phyloP scores from a whole-genome alignment of 2,888 invertebrate genomes.

The Aricia artaxerxes region DNA sequence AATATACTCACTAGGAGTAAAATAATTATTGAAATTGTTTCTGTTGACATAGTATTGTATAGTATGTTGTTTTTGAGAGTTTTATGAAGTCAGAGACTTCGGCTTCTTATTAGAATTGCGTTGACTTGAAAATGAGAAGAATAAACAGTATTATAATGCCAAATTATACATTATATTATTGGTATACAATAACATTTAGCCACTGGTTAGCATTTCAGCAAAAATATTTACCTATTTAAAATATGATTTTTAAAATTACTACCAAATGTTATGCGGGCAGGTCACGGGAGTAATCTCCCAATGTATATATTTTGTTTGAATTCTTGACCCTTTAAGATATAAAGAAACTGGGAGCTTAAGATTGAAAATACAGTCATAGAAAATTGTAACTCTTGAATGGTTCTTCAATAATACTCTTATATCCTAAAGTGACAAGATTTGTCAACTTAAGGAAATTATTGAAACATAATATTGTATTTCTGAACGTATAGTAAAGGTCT shows the following conservation, averaged over 20 bases:
- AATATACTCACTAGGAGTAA: neutral
- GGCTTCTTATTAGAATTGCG: neutral
- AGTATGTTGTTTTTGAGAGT: constrained; percentile 15
- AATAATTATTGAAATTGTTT: neutral
- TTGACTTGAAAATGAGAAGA: neutral
- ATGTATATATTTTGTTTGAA: neutral
- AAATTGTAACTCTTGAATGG: neutral
- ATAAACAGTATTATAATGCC: neutral
- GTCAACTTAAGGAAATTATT: neutral
- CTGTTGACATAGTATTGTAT: neutral
- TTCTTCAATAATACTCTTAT: neutral
- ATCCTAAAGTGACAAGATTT: neutral
- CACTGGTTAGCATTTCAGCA: neutral
- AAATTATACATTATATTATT: neutral
- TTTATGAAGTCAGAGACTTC: constrained; percentile 17
- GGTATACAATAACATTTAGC: neutral
- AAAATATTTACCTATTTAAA: neutral
- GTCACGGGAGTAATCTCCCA: neutral
- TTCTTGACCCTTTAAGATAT: neutral
- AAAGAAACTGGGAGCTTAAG: neutral
- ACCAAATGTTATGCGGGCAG: neutral
- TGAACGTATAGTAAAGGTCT: neutral
- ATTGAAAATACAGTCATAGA: neutral
- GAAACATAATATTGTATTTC: neutral
- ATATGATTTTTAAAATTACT: neutral